Conservation (phyloP, 1,140 invertebrate genomes). For the Habropoda laboriosa region DNA sequence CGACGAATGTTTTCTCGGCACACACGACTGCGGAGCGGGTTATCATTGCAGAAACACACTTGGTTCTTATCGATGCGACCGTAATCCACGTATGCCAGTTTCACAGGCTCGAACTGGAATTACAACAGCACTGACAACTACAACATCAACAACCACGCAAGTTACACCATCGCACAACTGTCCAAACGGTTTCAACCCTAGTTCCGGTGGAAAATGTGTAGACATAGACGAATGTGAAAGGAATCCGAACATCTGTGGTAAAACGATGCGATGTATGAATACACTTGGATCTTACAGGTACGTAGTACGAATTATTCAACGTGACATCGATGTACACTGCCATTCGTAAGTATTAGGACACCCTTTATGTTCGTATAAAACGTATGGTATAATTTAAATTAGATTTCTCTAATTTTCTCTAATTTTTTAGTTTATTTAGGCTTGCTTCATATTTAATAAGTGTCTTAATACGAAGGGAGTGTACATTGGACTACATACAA, state of each 20-base stretch:
- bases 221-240: slow-evolving; percentile 83
- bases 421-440: no score
- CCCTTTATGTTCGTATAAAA: no score
- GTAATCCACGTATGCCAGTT: slow-evolving; percentile 71
- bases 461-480: no score
- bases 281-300: slow-evolving; percentile 82
- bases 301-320: no score
- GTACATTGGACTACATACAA: no score
- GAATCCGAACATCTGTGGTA: slow-evolving; percentile 66
- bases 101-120: slow-evolving; percentile 3
- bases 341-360: no score
- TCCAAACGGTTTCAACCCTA: slow-evolving; percentile 71
- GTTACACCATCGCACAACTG: slow-evolving; percentile 60
- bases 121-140: slow-evolving; percentile 15
- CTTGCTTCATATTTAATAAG: no score
- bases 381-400: no score
- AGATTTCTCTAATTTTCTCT: no score
- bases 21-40: slow-evolving; percentile 90
- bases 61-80: slow-evolving; percentile 90
- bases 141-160: slow-evolving; percentile 23
- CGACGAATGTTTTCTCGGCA: slow-evolving; percentile 93
- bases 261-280: slow-evolving; percentile 81
- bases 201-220: slow-evolving; percentile 71
- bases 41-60: slow-evolving; percentile 93
- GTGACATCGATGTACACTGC: no score